Evolutionary conservation across 2,113 vertebrate genomes (phyloP).

Genomic region (Onychostoma macrolepis): DNA sequence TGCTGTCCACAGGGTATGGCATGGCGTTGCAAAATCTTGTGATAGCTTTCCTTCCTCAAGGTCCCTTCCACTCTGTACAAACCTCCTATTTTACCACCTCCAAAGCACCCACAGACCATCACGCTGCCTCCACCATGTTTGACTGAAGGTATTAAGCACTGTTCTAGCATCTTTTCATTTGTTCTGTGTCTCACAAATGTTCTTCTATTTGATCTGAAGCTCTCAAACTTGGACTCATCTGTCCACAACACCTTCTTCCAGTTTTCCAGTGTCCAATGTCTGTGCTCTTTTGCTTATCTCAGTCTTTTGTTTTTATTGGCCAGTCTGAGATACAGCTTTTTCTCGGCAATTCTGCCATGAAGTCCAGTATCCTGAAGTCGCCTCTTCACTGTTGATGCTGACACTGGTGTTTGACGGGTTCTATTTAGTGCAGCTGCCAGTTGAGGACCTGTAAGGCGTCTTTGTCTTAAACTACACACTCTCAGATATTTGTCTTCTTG

Average conservation of each 20-base stretch:
- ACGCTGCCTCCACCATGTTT: background rate
- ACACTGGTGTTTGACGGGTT: background rate
- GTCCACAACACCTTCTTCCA: conserved; percentile 5
- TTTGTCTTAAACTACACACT: too few species aligned
- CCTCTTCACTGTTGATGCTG: background rate
- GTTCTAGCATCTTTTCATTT: background rate
- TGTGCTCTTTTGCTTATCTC: conserved; percentile 22
- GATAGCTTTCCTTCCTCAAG: background rate
- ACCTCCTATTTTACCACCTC: background rate
- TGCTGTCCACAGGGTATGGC: background rate
- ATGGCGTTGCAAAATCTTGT: background rate
- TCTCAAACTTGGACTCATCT: background rate
- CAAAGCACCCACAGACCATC: background rate
- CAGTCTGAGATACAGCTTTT: background rate
- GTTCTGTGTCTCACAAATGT: background rate
- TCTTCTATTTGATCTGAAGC: background rate
- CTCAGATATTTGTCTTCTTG: background rate
- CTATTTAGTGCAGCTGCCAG: background rate
- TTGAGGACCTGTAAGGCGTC: too few species aligned
- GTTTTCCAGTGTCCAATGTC: background rate
- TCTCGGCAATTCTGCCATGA: background rate
- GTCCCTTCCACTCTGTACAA: conserved; percentile 1
- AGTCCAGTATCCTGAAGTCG: background rate
- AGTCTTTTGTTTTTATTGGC: conserved; percentile 15
- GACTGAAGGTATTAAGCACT: background rate